Percentiles rank a stretch among this genome's conserved stretches.
These are phyloP conservation scores for Standfussiana lucernea DNA, from an alignment of 2,888 invertebrate species.

Conservation along the genomic window DNA sequence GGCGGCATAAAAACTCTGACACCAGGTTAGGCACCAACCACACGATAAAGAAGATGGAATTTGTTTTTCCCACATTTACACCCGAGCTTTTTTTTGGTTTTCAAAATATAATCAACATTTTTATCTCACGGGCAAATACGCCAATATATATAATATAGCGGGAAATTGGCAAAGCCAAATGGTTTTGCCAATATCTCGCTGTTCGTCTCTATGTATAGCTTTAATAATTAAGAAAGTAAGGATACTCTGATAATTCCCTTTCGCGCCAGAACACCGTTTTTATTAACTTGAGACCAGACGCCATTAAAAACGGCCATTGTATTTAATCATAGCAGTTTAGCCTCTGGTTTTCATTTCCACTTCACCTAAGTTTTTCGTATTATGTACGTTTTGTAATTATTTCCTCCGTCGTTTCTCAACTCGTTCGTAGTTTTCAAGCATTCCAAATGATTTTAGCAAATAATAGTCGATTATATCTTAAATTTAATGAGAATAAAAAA, in stretches of 20 bases:
- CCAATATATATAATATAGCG: no score
- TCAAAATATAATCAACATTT: neutral
- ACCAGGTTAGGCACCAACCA: no score
- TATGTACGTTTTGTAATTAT: constrained; percentile 32
- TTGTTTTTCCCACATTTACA: constrained; percentile 18
- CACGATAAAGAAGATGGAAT: no score
- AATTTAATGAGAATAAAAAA: constrained; percentile 14
- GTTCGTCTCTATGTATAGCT: constrained; percentile 30
- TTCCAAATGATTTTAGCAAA: constrained; percentile 1
- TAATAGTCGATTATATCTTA: neutral
- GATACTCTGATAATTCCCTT: constrained; percentile 43
- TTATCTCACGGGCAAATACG: neutral
- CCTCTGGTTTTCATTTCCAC: constrained; percentile 39
- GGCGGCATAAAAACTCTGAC: no score
- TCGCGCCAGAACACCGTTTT: constrained; percentile 45
- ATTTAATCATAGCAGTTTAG: constrained; percentile 46
- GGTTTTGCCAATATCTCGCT: neutral
- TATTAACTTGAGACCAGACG: constrained; percentile 52
- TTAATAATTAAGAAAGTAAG: constrained; percentile 35
- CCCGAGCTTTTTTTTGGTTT: neutral
- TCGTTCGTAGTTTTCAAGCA: neutral
- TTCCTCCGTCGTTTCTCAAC: constrained; percentile 13
- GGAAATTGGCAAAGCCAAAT: no score
- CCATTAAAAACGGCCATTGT: constrained; percentile 49
- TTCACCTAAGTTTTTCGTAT: constrained; percentile 35